These are phyloP conservation scores for Geococcyx californianus DNA, from an alignment of 2,113 vertebrate species.

Conservation along the genomic window DNA sequence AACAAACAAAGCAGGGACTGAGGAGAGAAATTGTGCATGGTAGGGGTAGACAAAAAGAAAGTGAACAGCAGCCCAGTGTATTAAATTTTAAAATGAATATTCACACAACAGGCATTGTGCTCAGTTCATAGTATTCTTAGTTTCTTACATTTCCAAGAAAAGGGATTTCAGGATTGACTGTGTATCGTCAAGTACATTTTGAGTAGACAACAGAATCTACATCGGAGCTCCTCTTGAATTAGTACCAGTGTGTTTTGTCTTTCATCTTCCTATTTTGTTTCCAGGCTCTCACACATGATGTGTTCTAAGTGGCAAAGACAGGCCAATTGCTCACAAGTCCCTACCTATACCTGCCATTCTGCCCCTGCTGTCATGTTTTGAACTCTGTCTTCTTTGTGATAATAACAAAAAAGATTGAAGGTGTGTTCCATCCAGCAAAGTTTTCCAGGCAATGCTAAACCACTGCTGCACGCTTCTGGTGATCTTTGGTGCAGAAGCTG, in stretches of 20 bases:
- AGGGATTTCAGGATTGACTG: neutral
- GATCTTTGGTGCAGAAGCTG: neutral
- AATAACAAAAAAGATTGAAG: neutral
- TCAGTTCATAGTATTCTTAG: neutral
- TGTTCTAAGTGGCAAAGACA: neutral
- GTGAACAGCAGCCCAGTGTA: neutral
- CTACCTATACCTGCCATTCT: slow-evolving; percentile 8
- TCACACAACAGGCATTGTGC: fast-evolving
- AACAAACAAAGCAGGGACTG: neutral
- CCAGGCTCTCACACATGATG: neutral
- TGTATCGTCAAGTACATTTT: neutral
- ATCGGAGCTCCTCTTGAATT: neutral
- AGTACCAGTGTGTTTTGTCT: neutral
- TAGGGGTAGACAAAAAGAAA: neutral
- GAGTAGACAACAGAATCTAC: neutral
- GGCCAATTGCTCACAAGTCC: neutral
- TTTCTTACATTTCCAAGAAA: neutral
- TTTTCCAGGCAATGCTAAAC: neutral
- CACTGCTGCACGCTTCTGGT: neutral
- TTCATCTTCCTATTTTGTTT: neutral
- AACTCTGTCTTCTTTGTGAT: neutral
- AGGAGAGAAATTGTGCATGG: neutral
- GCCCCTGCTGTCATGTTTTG: neutral
- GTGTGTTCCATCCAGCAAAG: neutral
- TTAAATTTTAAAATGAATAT: neutral